Base-by-base conservation (phyloP, 2,888 invertebrate genomes). In the Notocelia uddmanniana region DNA sequence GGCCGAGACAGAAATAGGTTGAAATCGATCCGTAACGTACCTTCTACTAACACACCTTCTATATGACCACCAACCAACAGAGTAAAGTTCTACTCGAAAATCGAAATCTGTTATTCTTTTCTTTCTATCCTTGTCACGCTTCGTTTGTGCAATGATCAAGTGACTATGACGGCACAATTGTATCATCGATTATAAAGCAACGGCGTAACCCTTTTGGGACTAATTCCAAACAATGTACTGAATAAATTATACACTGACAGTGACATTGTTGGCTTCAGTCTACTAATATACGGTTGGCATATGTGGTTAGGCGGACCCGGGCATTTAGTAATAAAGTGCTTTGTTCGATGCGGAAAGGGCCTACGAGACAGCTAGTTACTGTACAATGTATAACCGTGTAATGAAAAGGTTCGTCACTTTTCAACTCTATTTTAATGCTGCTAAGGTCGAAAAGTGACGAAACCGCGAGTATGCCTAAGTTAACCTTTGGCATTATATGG, bases 1-100 rank as follows among this genome's bases (percentile, higher is more conserved):
- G 75, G 73, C 54, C 68, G 74, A 57, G 70, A 74, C 76, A 76
- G 62, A 82, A 83, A 79, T 79, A 82, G 76, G 73, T 71, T 74
- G 77, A 74, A 77, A 81, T 81, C 79, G 77, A 81, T 80, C 69
- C 71, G 75, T 59, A 45, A 52, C 52, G 70, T 26, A 23, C 9
- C 48, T 31, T 59, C n/a, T n/a, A n/a, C n/a, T n/a, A n/a, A n/a
- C 3, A 5, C 5, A 31, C 8, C 3, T 31, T 31, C 31, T 31
- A 31, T 9, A 31, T 31, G 8, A 55, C 55, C 13, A 23, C 13
- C 55, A 37, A 37, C 6, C 63, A 15, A 45, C 3, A 23, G 8
- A 31, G 31, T 18, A n/a, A 26, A 18, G 31, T 34, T 37, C 23
- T 26, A 55, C 5, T 31, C 2, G 31, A 37, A 64, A 19, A 64